Conservation (phyloP, 2,888 invertebrate species). For the Odontocolon sp. region DNA sequence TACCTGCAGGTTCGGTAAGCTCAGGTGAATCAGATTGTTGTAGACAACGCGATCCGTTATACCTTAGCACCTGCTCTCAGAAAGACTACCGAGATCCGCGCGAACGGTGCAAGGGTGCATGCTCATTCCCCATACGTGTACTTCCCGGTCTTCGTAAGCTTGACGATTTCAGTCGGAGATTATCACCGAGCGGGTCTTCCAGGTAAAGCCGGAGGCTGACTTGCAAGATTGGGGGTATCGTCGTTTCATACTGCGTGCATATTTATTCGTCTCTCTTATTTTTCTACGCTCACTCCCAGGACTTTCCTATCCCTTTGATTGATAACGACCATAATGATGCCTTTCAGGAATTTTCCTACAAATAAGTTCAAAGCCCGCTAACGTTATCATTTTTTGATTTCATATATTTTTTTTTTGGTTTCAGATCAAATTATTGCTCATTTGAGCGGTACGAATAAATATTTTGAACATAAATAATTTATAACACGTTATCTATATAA, state of each 20-base stretch:
- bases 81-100: slow-evolving; percentile 28
- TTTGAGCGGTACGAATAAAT: too few relatives aligned
- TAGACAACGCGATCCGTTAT: slow-evolving; percentile 24
- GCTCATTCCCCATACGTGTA: not conserved
- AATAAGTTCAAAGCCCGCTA: too few relatives aligned
- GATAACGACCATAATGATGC: not conserved
- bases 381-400: too few relatives aligned
- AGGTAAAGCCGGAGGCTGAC: slow-evolving; percentile 29
- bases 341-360: not conserved
- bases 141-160: not conserved
- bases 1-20: slow-evolving; percentile 17
- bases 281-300: not conserved
- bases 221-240: not conserved
- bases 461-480: too few relatives aligned
- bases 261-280: not conserved
- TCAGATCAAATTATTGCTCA: too few relatives aligned
- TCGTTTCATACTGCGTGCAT: slow-evolving; percentile 6
- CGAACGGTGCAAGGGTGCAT: slow-evolving; percentile 13
- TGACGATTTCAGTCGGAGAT: slow-evolving; percentile 36
- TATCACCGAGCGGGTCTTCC: slow-evolving; percentile 20
- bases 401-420: not conserved
- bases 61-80: slow-evolving; percentile 35
- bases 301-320: not conserved
- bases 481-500: too few relatives aligned
- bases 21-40: not conserved